These are phyloP conservation scores for Parascotia fuliginaria DNA, from an alignment of 2,888 invertebrate genomes.

Conservation along the genomic window DNA sequence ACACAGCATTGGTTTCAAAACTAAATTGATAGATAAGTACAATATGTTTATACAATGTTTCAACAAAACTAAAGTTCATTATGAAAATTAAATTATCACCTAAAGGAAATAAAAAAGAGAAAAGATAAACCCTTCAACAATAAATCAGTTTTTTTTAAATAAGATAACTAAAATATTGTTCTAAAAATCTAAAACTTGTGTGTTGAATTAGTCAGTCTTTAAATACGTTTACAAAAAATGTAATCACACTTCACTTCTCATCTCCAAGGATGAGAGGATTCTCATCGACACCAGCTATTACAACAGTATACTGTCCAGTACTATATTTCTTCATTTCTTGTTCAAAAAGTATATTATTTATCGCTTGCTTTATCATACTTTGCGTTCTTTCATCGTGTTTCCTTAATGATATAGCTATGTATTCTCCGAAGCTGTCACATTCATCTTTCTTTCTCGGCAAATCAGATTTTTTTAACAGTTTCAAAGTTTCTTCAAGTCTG, in stretches of 20 bases:
- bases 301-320: conserved; percentile 57
- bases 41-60: too few species aligned
- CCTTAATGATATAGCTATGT: conserved; percentile 73
- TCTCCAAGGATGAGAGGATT: conserved; percentile 66
- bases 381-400: conserved; percentile 77
- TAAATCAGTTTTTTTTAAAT: too few species aligned
- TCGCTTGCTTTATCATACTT: conserved; percentile 79
- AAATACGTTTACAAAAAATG: not conserved
- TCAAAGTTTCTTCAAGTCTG: conserved; percentile 58
- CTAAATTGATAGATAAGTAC: too few species aligned
- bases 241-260: conserved; percentile 22
- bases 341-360: conserved; percentile 77
- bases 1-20: conserved; percentile 1
- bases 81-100: too few species aligned
- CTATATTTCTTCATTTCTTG: conserved; percentile 78
- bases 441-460: conserved; percentile 70
- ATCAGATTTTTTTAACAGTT: conserved; percentile 54
- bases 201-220: too few species aligned
- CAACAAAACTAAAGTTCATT: too few species aligned
- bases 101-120: too few species aligned
- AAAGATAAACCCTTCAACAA: too few species aligned
- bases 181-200: too few species aligned
- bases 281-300: conserved; percentile 58
- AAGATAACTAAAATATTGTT: too few species aligned
- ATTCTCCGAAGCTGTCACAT: conserved; percentile 78